Conservation (phyloP, 2,888 invertebrate genomes). For the Heliconius aoede region DNA sequence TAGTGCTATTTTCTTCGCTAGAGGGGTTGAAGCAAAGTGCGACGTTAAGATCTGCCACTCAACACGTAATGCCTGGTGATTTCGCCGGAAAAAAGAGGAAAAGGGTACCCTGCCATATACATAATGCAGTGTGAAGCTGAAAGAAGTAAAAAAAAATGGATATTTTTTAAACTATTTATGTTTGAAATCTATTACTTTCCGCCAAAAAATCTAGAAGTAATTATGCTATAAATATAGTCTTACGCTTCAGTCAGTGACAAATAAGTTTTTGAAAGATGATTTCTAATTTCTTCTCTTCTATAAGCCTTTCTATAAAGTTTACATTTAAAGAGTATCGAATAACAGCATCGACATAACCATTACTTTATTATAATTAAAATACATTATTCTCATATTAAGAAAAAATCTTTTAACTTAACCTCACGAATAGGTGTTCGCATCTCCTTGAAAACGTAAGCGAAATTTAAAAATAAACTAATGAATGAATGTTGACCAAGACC, state of each 20-base stretch:
- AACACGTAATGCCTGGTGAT: too few relatives aligned
- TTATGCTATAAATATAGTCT: too few relatives aligned
- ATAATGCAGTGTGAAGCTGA: too few relatives aligned
- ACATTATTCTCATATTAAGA: neutral
- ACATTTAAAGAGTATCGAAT: neutral
- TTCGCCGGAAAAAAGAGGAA: neutral
- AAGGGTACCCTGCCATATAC: neutral
- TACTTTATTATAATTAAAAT: neutral
- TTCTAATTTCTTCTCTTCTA: neutral
- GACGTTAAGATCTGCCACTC: too few relatives aligned
- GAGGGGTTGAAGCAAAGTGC: too few relatives aligned
- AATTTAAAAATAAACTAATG: constrained; percentile 63
- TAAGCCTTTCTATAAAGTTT: neutral
- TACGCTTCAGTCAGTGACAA: too few relatives aligned
- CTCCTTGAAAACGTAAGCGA: constrained; percentile 47
- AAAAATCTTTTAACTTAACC: constrained; percentile 30
- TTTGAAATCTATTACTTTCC: too few relatives aligned
- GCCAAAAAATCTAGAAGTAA: too few relatives aligned
- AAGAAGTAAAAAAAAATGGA: too few relatives aligned
- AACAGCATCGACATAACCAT: neutral
- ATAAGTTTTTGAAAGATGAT: neutral
- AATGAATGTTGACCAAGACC: constrained; percentile 65
- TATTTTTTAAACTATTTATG: too few relatives aligned
- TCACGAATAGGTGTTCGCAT: constrained; percentile 48
- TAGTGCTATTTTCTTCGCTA: neutral